These are phyloP conservation scores for Troides oblongomaculatus DNA, from an alignment of 2,888 invertebrate species.

Conservation along the genomic window DNA sequence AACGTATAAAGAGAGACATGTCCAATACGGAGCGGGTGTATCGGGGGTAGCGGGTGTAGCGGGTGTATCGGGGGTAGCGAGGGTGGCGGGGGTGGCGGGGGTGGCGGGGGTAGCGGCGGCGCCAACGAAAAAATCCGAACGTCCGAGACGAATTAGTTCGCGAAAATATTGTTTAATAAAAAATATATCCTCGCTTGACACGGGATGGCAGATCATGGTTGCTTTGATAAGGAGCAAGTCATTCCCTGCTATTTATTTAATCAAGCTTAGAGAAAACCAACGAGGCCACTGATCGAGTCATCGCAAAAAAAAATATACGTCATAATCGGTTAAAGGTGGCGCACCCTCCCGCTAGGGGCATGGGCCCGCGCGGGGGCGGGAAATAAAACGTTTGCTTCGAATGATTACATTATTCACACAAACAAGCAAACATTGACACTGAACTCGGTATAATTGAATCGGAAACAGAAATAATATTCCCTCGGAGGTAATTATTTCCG, in stretches of 20 bases:
- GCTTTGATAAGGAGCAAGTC: too few species aligned
- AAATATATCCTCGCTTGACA: not conserved
- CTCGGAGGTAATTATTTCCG: conserved; percentile 20
- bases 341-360: too few species aligned
- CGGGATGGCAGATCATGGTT: too few species aligned
- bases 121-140: conserved; percentile 10
- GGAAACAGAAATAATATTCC: conserved; percentile 26
- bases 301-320: too few species aligned
- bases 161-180: not conserved
- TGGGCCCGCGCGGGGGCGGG: too few species aligned
- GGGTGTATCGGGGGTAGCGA: not conserved
- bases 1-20: conserved; percentile 42
- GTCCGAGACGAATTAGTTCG: conserved; percentile 5
- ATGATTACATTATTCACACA: not conserved
- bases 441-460: conserved; percentile 19
- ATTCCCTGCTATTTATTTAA: too few species aligned
- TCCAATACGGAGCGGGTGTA: conserved; percentile 36
- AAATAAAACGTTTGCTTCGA: not conserved
- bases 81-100: too few species aligned
- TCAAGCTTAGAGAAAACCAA: too few species aligned
- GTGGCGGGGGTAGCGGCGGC: not conserved
- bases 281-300: too few species aligned
- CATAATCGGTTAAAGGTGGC: too few species aligned
- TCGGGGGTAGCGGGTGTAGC: too few species aligned
- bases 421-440: not conserved